Evolutionary conservation across 2,113 vertebrate species (phyloP), one percentile per base, ranked within the genome.

Genomic region (Naja naja): DNA sequence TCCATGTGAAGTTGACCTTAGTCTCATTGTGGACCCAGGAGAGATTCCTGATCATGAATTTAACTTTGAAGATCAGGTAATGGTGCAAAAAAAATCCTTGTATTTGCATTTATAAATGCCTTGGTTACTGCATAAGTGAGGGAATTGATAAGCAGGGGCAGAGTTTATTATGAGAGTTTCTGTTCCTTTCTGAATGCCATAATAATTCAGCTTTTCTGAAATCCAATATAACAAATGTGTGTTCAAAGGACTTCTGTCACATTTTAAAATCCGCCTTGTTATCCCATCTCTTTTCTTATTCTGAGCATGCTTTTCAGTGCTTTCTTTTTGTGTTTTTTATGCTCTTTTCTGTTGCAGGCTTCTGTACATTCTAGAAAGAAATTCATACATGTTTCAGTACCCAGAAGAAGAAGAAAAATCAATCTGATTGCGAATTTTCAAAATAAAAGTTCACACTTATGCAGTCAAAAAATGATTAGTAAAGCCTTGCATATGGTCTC

Each of bases 21-120:
- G 97, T 85, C 96, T 99, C 53, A 89, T 98, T 92, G 96, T 98
- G 94, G 99, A 99, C 95, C 96, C 97, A 90, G 98, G 97, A 96
- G 98, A 98, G 89, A 58, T 97, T 85, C 93, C 96, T 91, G 98
- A 98, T 74, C 94, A 96, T 1, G 96, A 97, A 45, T 98, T 97
- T 95, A 98, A 98, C 94, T 98, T 98, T 94, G 98, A 99, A 92
- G 98, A 99, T 87, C 98, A 98, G 99, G 99, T 99, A 98, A 97
- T 96, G 90, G 88, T 86, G 91, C n/a, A 56, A 69, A 74, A 53
- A 69, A 43, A 43, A 43, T 81, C 18, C 39, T 43, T 81, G 8
- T 22, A 43, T 81, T 81, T 81, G 74, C n/a, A 43, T 81, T 74
- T 81, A 81, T 81, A 81, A 39, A 43, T 23, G 7, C 18, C 18